Base-by-base conservation (phyloP, 2,797 vertebrate species). In the Arnoldichthys spilopterus region DNA sequence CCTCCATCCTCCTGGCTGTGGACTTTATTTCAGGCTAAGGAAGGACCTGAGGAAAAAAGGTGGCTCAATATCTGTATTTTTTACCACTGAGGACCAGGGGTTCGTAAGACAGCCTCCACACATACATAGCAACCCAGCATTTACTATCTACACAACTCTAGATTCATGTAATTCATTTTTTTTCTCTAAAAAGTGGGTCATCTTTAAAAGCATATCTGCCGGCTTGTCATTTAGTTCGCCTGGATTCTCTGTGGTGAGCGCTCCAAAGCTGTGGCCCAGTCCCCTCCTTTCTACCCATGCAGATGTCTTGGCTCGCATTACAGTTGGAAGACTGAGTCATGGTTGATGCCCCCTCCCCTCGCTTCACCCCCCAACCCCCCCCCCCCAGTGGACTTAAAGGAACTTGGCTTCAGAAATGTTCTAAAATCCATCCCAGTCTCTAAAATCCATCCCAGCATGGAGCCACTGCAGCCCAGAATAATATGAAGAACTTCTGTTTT, bases 261-360 rank as follows among this genome's bases (percentile, higher is more conserved):
- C 59, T 70, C 58, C 45, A 80, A 78, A 82, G 75, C 72, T 40
- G 63, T 32, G 59, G 61, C 74, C 77, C 76, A 72, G 69, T 82
- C 34, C 51, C 58, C 70, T 80, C 45, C 82, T 85, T 78, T 79
- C 86, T 88, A 84, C 88, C 87, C 87, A 87, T 91, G 89, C 91
- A 93, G 92, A 93, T 94, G 92, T 94, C 89, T 92, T 92, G 92
- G 92, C 92, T 91, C 82, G 82, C 76, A 85, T 87, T 90, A 72
- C 80, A 88, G 81, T 85, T 90, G 87, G 87, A 92, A 87, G 88
- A 86, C 86, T 80, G 89, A 91, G 83, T 78, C 86, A 86, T 80
- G 82, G 79, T 73, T 68, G 74, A 79, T 83, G 68, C 51, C 69
- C 61, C 72, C 32, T n/a, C 32, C 58, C 58, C 45, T 53, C 20